Conservation (phyloP, 1,140 invertebrate species). For the Brachionus rubens region DNA sequence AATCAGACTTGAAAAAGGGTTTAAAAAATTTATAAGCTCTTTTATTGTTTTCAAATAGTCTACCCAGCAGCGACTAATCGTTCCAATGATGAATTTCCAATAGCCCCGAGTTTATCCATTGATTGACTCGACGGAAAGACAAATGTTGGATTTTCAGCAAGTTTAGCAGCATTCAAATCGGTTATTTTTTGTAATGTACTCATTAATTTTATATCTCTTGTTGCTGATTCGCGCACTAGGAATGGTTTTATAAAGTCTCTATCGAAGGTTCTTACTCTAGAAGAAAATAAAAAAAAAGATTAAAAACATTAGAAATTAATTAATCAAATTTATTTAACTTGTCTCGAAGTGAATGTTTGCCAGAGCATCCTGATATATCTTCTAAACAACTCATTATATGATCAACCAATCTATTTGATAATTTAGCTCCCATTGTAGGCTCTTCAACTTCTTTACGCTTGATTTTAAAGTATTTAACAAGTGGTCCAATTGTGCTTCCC, state of each 20-base stretch:
- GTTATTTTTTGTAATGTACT: constrained; percentile 44
- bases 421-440: constrained; percentile 37
- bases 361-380: constrained; percentile 19
- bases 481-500: constrained; percentile 93
- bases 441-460: constrained; percentile 55
- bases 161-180: constrained; percentile 24
- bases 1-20: neutral
- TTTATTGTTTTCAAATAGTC: neutral
- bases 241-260: constrained; percentile 30
- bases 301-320: neutral
- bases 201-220: constrained; percentile 33
- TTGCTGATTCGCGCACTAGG: constrained; percentile 14
- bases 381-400: constrained; percentile 45
- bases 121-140: constrained; percentile 15
- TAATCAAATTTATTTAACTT: neutral
- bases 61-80: neutral
- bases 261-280: constrained; percentile 30
- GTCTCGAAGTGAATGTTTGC: constrained; percentile 41
- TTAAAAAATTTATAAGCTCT: neutral
- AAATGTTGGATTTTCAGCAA: constrained; percentile 41
- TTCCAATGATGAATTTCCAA: neutral
- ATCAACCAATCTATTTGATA: constrained; percentile 45
- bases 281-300: no score
- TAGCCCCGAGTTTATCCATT: neutral
- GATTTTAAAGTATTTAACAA: constrained; percentile 90